Evolutionary conservation across 1,140 invertebrate genomes (phyloP), one percentile per base, ranked within the genome.

Genomic region (Adoxophyes honmai): DNA sequence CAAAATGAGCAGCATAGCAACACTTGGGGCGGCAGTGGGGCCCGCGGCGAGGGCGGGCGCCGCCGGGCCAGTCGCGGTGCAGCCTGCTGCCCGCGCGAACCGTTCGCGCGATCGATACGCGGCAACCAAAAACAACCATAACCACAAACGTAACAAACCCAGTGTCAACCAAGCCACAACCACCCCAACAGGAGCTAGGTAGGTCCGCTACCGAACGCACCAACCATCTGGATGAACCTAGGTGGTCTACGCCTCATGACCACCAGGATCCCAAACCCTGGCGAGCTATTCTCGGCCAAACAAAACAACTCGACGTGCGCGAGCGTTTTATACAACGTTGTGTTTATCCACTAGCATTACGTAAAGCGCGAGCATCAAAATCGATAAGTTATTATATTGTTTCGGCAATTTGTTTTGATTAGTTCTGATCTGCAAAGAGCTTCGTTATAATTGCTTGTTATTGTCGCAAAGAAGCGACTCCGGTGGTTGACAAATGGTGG

Each of bases 201-300:
- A n/a, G n/a, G n/a, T n/a, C n/a, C n/a, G n/a, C n/a, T n/a, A n/a
- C n/a, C n/a, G n/a, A n/a, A n/a, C n/a, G n/a, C n/a, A 28, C 21
- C 21, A 53, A 34, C 52, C 57, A 28, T n/a, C 37, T 57, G 60
- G 62, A 71, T 56, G 70, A 70, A 72, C 64, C 67, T 66, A 77
- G n/a, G n/a, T 78, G 0, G 34, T 60, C 72, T 64, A 77, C 62
- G 75, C 75, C 81, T 86, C 73, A 82, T 87, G 81, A 87, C 84
- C 68, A 56, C 57, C 37, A 63, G 65, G 48, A 61, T 34, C 56
- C 48, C 63, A 59, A 61, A 52, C 55, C 64, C 38, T 15, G 14
- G 66, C 68, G 64, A 69, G 69, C 70, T 78, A 75, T 79, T 78
- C 68, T 66, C 52, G 71, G 66, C 58, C 53, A 48, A 48, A 48